Conservation (phyloP, 2,888 invertebrate genomes). For the Dorcus parallelipipedus region DNA sequence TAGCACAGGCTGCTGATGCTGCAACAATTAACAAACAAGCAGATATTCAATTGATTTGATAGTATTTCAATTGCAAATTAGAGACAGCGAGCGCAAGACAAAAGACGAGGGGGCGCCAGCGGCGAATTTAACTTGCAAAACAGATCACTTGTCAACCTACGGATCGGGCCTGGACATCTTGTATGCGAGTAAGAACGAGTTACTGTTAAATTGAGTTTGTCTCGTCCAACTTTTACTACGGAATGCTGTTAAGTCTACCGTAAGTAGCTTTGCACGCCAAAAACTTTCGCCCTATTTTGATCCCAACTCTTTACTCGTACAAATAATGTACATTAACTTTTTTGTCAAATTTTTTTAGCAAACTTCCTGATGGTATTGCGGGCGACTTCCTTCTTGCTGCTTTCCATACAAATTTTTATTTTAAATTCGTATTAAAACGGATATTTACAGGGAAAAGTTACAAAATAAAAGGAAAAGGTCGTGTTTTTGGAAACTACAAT, state of each 20-base stretch:
- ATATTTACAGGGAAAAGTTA: no score
- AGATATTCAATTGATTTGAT: conserved; percentile 26
- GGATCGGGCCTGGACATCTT: conserved; percentile 34
- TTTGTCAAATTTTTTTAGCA: not conserved
- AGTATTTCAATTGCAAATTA: conserved; percentile 29
- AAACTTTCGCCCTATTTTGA: conserved; percentile 11
- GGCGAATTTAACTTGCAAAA: conserved; percentile 43
- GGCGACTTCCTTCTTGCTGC: no score
- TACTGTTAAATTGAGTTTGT: conserved; percentile 43
- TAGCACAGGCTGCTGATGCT: not conserved
- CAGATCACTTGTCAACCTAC: conserved; percentile 40
- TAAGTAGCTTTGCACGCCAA: conserved; percentile 21
- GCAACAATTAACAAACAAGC: conserved; percentile 26
- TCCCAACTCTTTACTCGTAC: not conserved
- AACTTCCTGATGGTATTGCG: no score
- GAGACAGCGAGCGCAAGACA: conserved; percentile 21
- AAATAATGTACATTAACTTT: not conserved
- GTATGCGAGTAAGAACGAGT: conserved; percentile 38
- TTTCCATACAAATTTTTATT: no score
- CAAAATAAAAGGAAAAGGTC: no score
- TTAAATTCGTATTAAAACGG: no score
- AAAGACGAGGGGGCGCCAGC: conserved; percentile 24
- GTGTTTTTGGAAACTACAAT: no score
- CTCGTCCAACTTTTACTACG: conserved; percentile 32
- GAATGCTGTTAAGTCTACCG: conserved; percentile 19